These are phyloP conservation scores for Catharus ustulatus DNA, from an alignment of 2,797 vertebrate species.

Conservation along the genomic window DNA sequence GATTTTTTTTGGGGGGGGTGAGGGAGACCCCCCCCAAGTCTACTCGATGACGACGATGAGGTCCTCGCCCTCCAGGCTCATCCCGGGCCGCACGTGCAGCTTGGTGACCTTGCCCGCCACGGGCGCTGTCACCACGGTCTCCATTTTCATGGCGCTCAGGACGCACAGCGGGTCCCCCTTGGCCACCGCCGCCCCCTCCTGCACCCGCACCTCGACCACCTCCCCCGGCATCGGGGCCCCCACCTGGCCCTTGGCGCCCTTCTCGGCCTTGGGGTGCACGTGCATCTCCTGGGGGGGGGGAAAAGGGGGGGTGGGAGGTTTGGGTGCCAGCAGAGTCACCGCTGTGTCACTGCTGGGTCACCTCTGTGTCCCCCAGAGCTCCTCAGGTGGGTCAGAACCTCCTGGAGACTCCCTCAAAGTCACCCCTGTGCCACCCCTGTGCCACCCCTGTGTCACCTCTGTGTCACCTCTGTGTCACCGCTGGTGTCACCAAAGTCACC, in stretches of 20 bases:
- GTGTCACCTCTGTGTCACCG: too few species aligned
- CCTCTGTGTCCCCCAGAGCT: too few species aligned
- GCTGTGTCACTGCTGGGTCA: too few species aligned
- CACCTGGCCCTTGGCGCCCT: background rate
- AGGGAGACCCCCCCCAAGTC: background rate
- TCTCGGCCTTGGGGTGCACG: background rate
- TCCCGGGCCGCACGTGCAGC: slow-evolving; percentile 81
- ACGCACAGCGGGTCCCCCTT: slow-evolving; percentile 90
- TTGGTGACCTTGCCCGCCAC: slow-evolving; percentile 82
- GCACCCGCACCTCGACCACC: background rate
- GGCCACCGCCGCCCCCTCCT: background rate
- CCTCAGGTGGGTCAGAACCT: too few species aligned
- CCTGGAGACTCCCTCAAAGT: too few species aligned
- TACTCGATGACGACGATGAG: slow-evolving; percentile 88
- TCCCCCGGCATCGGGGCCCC: background rate
- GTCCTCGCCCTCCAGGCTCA: slow-evolving; percentile 91
- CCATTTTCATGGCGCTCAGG: slow-evolving; percentile 97
- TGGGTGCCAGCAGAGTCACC: too few species aligned
- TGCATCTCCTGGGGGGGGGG: background rate
- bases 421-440: too few species aligned
- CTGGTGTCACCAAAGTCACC: too few species aligned
- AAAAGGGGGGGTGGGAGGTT: too few species aligned
- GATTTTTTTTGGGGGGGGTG: too few species aligned
- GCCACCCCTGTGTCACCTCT: too few species aligned
- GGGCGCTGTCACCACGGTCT: slow-evolving; percentile 93